A percentile compares a stretch with the other conserved stretches of the same genome.
phyloP scores from a whole-genome alignment of 2,113 vertebrate genomes.

The Peromyscus polionotus region DNA sequence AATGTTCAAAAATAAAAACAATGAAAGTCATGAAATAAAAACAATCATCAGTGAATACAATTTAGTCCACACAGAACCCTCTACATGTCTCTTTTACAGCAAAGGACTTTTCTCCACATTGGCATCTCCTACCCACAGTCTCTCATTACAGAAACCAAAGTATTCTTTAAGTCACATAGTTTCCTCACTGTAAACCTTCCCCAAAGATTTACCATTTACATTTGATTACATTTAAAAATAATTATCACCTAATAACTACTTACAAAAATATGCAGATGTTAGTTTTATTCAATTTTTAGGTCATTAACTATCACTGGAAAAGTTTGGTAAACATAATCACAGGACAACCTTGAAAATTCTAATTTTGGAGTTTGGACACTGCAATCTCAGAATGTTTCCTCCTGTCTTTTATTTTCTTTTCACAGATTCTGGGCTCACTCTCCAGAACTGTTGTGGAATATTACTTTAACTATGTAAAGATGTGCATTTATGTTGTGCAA shows the following conservation, averaged over 20 bases:
- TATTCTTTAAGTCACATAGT: not conserved
- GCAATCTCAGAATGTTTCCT: not conserved
- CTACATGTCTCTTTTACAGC: not conserved
- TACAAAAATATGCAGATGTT: not conserved
- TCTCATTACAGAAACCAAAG: not conserved
- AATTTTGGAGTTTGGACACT: not conserved
- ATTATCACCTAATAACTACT: not conserved
- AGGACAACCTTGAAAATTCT: not conserved
- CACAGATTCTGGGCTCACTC: not conserved
- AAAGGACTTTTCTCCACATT: not conserved
- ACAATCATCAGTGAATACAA: not conserved
- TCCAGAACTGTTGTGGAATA: not conserved
- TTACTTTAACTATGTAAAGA: too few relatives aligned
- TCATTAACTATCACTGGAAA: not conserved
- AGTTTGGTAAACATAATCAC: not conserved
- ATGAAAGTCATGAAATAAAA: not conserved
- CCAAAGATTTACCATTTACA: not conserved
- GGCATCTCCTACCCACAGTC: not conserved
- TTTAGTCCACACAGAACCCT: not conserved
- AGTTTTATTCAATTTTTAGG: not conserved
- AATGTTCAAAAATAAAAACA: not conserved
- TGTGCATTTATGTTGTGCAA: too few relatives aligned
- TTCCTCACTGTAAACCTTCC: not conserved
- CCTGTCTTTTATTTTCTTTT: not conserved
- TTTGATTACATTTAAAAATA: constrained; percentile 49